Conservation (phyloP, 1,140 invertebrate species). For the Ostrea denselamellosa region DNA sequence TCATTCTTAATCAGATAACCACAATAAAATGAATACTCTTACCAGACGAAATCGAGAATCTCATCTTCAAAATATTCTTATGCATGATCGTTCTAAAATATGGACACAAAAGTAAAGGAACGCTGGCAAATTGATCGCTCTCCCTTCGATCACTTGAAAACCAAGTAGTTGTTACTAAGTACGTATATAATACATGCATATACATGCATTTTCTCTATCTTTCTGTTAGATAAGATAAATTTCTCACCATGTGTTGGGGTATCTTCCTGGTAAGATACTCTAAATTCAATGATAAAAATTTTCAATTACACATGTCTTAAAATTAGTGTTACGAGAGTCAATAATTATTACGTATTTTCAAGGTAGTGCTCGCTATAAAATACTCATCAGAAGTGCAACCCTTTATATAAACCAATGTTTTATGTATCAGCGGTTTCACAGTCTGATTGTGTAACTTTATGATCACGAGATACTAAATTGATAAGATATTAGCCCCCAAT, state of each 20-base stretch:
- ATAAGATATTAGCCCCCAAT: neutral
- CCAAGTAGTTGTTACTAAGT: neutral
- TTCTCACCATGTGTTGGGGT: neutral
- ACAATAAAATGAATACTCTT: neutral
- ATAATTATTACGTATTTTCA: neutral
- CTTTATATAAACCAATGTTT: neutral
- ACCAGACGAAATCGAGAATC: neutral
- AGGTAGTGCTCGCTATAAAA: too few relatives aligned
- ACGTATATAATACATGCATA: neutral
- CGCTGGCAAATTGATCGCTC: neutral
- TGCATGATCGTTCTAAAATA: neutral
- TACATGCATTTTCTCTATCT: neutral
- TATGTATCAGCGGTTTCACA: neutral
- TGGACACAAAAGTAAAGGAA: neutral
- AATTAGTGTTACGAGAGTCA: neutral
- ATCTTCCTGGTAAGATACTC: neutral
- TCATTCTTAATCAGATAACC: neutral
- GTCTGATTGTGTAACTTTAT: neutral
- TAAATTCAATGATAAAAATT: too few relatives aligned
- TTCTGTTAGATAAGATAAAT: neutral
- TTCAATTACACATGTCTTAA: neutral
- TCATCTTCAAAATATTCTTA: neutral
- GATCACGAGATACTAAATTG: neutral
- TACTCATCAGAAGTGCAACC: too few relatives aligned
- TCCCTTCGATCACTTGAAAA: neutral